These are phyloP conservation scores for Sminthopsis crassicaudata DNA, from an alignment of 2,113 vertebrate species.

Conservation along the genomic window DNA sequence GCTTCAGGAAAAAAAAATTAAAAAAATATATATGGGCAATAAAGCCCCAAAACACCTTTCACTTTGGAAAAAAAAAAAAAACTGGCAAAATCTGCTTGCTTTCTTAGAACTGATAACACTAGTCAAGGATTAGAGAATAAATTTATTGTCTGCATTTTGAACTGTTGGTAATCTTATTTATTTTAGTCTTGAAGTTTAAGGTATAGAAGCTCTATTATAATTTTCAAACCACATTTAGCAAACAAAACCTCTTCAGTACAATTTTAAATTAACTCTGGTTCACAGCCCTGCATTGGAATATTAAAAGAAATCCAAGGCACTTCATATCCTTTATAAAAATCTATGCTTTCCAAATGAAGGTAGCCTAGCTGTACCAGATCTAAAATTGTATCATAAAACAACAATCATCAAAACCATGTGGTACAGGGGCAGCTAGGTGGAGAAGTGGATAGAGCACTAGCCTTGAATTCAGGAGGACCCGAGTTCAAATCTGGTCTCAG, in stretches of 20 bases:
- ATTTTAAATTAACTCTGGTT: conserved; percentile 68
- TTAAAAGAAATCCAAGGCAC: conserved; percentile 51
- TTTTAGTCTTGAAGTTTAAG: background rate
- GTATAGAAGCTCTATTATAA: background rate
- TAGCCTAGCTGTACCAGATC: too few species aligned
- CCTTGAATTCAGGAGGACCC: too few species aligned
- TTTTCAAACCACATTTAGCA: conserved; percentile 56
- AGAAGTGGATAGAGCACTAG: too few species aligned
- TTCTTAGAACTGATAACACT: background rate
- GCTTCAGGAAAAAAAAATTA: too few species aligned
- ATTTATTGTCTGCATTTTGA: background rate
- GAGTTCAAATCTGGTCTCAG: too few species aligned
- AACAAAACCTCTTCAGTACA: conserved; percentile 23
- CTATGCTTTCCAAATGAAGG: conserved; percentile 4
- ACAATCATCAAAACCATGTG: too few species aligned
- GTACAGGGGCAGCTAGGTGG: too few species aligned
- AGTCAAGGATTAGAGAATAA: background rate
- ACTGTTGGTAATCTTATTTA: background rate
- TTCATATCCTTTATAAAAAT: conserved; percentile 36
- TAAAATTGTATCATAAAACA: too few species aligned
- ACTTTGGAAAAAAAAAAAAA: background rate
- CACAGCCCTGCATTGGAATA: conserved; percentile 60
- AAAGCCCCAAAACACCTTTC: background rate
- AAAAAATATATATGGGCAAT: background rate
- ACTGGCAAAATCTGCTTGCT: background rate